Conservation (phyloP, 2,888 invertebrate genomes). For the Pogonocherus hispidulus region DNA sequence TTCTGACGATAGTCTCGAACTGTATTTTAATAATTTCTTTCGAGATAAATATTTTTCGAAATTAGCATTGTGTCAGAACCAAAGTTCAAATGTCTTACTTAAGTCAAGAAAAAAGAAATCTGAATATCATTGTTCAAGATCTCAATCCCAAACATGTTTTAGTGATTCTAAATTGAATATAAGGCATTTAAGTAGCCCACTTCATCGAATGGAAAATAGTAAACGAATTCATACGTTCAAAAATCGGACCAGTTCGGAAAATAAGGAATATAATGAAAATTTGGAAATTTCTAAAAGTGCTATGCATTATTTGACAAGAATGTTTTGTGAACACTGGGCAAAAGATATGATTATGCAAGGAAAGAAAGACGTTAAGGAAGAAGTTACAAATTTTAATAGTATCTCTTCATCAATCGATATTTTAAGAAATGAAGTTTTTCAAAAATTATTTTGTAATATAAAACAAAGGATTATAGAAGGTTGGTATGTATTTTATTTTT, state of each 20-base stretch:
- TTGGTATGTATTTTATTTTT: slow-evolving; percentile 21
- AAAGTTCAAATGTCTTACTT: slow-evolving; percentile 3
- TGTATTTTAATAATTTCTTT: slow-evolving; percentile 22
- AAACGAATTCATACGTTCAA: background rate
- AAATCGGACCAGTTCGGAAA: background rate
- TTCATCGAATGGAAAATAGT: background rate
- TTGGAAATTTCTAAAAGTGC: background rate
- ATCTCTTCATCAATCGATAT: background rate
- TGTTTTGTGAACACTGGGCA: slow-evolving; percentile 4
- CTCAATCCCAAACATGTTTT: slow-evolving; percentile 7
- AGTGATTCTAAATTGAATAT: background rate
- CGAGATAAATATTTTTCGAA: background rate
- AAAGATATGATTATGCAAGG: background rate
- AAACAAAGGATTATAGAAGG: slow-evolving; percentile 22
- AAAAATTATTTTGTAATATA: background rate
- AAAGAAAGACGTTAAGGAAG: background rate
- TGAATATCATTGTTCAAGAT: slow-evolving; percentile 8
- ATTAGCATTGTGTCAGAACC: background rate
- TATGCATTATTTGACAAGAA: background rate
- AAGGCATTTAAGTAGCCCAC: background rate
- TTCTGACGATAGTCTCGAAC: slow-evolving; percentile 10
- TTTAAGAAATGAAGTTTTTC: background rate
- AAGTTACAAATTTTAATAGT: background rate
- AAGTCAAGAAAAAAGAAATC: slow-evolving; percentile 24
- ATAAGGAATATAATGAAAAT: background rate